A percentile compares a stretch with the other conserved stretches of the same genome.
Conservation (phyloP, 2,113 vertebrate species). For the Phaethornis superciliosus region DNA sequence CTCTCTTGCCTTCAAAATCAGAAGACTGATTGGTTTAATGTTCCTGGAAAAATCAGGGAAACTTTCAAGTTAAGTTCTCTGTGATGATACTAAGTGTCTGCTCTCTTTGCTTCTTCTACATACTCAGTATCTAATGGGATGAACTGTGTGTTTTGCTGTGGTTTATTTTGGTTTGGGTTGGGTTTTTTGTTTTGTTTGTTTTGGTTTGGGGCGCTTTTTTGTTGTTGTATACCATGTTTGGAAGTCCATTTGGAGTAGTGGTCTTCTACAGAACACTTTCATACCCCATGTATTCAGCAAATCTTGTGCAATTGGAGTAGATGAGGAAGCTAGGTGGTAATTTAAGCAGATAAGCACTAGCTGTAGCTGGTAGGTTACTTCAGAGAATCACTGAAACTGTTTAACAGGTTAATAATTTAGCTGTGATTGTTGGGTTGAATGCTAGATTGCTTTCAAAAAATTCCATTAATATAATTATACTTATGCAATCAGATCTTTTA, state of each 20-base stretch:
- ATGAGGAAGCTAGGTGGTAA: neutral
- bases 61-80: neutral
- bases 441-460: conserved; percentile 29
- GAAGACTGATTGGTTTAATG: neutral
- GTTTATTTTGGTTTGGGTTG: no score
- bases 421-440: neutral
- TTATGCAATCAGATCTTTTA: neutral
- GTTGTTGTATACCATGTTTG: neutral
- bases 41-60: neutral
- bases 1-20: neutral
- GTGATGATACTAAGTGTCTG: neutral
- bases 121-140: neutral
- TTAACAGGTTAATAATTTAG: conserved; percentile 36
- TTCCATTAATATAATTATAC: conserved; percentile 2
- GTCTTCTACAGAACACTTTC: neutral
- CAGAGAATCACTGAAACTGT: neutral
- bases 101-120: neutral
- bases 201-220: no score
- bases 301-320: neutral
- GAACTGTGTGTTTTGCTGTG: neutral
- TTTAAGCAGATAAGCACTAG: neutral
- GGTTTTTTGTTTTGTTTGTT: no score
- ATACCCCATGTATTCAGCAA: neutral
- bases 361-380: neutral
- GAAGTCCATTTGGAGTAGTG: neutral